These are phyloP conservation scores for Erinaceus europaeus DNA, from an alignment of 2,113 vertebrate genomes.

Conservation along the genomic window DNA sequence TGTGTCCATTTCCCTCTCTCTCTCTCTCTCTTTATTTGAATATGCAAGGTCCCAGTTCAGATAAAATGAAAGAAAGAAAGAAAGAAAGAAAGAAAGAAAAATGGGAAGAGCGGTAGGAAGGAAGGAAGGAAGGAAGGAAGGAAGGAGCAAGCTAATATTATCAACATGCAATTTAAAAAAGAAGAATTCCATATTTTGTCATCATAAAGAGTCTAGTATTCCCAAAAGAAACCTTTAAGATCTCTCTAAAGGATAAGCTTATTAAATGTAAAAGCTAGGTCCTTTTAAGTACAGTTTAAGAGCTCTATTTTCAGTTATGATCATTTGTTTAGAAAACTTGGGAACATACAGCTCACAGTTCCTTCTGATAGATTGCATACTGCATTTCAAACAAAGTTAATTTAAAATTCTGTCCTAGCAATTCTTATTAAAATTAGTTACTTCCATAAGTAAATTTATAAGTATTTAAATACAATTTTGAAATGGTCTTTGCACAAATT, in stretches of 20 bases:
- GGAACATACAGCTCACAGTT: not conserved
- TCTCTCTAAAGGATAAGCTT: conserved; percentile 28
- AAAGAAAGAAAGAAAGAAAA: too few relatives aligned
- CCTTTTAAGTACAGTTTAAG: conserved; percentile 35
- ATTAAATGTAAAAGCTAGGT: conserved; percentile 23
- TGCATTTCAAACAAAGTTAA: not conserved
- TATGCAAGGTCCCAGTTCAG: too few relatives aligned
- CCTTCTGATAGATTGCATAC: not conserved
- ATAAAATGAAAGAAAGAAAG: too few relatives aligned
- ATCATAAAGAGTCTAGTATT: not conserved
- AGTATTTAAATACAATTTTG: not conserved
- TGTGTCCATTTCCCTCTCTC: too few relatives aligned
- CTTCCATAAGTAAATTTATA: not conserved
- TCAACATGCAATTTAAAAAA: not conserved
- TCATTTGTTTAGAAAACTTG: conserved; percentile 34
- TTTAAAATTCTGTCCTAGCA: not conserved
- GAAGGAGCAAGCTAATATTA: conserved; percentile 39
- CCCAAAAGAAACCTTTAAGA: conserved; percentile 54
- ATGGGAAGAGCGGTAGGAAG: too few relatives aligned
- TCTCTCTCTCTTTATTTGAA: too few relatives aligned
- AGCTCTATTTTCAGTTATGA: conserved; percentile 5
- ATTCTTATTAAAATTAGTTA: not conserved
- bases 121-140: too few relatives aligned
- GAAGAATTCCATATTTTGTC: conserved; percentile 15
- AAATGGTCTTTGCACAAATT: not conserved